Evolutionary conservation across 2,113 vertebrate genomes (phyloP), one percentile per base, ranked within the genome.

Genomic region (Gobiocypris rarus): DNA sequence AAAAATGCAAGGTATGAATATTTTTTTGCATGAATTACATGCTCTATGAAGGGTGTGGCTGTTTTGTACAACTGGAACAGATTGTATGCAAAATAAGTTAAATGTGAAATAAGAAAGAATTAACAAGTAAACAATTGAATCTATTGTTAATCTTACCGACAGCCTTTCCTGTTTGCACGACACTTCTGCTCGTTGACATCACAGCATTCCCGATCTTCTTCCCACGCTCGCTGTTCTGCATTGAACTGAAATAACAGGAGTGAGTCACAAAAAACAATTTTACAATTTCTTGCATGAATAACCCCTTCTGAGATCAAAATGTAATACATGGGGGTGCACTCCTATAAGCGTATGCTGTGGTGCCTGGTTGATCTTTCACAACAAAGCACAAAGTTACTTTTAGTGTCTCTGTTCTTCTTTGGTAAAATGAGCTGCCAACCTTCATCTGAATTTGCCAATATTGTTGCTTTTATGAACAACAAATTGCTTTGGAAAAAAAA

Each of bases 141-240:
- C 34, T n/a, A 15, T 11, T 63, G 15, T 10, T 54, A 4, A 61
- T 61, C 96, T 96, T 92, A 99, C 98, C 97, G 9, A 99, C 97
- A 73, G 96, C 97, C 93, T 96, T 97, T 88, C 98, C 97, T 0
- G 98, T 99, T 89, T 98, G 98, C 0, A 99, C 96, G 52, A 99
- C 93, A 34, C 95, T 99, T 73, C 98, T 94, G 77, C 98, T 99
- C 19, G 98, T 99, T 65, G 95, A 96, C 84, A 96, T 96, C 95
- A 99, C 94, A 82, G 94, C 98, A 17, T 96, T 99, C 10, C 98
- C 98, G 75, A 99, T 90, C 92, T 97, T 99, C 93, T 98, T 98
- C 83, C 98, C 97, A 70, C 97, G 95, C 86, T 99, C 98, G 71
- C 98, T 99, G 92, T 97, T 99, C 91, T 99, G 97, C 86, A 99